Evolutionary conservation across 2,113 vertebrate genomes (phyloP), one percentile per base, ranked within the genome.

Genomic region (Lampris megalopsis): DNA sequence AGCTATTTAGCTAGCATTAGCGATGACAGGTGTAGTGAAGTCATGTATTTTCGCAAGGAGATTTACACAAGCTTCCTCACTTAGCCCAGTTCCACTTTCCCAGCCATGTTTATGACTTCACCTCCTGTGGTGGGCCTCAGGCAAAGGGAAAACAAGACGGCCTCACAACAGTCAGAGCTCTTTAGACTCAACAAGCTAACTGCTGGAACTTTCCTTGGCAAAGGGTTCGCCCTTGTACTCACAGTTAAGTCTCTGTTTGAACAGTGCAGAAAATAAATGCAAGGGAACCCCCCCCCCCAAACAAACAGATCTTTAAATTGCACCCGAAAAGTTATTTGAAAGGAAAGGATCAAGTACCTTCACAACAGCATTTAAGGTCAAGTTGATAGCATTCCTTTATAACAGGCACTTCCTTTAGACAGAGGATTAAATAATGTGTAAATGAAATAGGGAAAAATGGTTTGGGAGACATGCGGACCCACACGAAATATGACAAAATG

Each of bases 81-180:
- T 90, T 58, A 84, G 79, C 77, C 71, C 81, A 58, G 83, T 86
- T 92, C 84, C 78, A 88, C 75, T 80, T 87, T 92, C 82, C 81
- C 87, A 91, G 86, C 86, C 89, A 83, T 83, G 82, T 86, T 88
- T 89, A 93, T 94, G 93, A 94, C 89, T 89, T 94, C 93, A 94
- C 87, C 91, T 92, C 90, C 89, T 83, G 84, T 64, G 62, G 89
- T 81, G 89, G 76, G 86, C 90, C 83, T 90, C 68, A 13, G 88
- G 86, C 83, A 75, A 84, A 47, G 70, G 65, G 84, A 87, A 93
- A 92, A 94, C 90, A 92, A 88, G 88, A 64, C 80, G 38, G 85
- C 80, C 79, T 88, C 85, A 86, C 82, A 92, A 84, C 79, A 80
- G 57, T 82, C 82, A 74, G 54, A 83, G 82, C 70, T 49, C 80